These are phyloP conservation scores for Psittacula cyanocephala DNA, from an alignment of 2,113 vertebrate species.

Conservation along the genomic window DNA sequence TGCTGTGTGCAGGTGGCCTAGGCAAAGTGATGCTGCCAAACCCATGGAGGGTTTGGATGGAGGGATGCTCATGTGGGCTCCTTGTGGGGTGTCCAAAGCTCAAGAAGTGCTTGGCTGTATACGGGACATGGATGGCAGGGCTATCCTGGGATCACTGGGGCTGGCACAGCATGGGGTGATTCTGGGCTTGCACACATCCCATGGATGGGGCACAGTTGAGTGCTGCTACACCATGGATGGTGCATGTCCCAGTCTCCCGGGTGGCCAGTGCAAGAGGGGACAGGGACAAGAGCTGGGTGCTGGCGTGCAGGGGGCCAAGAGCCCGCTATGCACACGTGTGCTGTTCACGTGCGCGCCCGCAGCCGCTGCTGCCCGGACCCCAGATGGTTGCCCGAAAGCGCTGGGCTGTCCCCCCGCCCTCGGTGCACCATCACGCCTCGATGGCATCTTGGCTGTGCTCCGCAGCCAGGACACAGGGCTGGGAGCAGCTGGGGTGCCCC, in stretches of 20 bases:
- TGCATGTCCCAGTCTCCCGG: background rate
- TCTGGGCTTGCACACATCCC: rapidly evolving
- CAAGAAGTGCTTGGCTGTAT: background rate
- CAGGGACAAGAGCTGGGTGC: background rate
- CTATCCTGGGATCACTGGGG: background rate
- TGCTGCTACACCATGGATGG: background rate
- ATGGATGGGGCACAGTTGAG: background rate
- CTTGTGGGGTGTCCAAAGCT: background rate
- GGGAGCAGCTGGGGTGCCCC: slow-evolving; percentile 74
- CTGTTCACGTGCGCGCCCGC: slow-evolving; percentile 4
- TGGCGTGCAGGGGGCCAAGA: rapidly evolving
- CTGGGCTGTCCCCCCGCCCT: background rate
- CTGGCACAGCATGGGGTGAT: background rate
- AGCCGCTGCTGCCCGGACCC: slow-evolving; percentile 22
- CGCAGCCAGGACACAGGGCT: slow-evolving; percentile 11
- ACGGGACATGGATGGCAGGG: background rate
- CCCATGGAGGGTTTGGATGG: background rate
- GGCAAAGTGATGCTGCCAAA: background rate
- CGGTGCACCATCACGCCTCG: slow-evolving; percentile 62
- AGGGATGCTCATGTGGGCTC: background rate
- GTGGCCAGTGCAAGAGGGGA: background rate
- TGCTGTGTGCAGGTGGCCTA: background rate
- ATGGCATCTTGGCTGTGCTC: slow-evolving; percentile 56
- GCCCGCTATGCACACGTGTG: slow-evolving; percentile 52
- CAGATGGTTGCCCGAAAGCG: slow-evolving; percentile 71